Evolutionary conservation across 2,888 invertebrate genomes (phyloP).

Genomic region (Imbricaverruca yamaguchii): DNA sequence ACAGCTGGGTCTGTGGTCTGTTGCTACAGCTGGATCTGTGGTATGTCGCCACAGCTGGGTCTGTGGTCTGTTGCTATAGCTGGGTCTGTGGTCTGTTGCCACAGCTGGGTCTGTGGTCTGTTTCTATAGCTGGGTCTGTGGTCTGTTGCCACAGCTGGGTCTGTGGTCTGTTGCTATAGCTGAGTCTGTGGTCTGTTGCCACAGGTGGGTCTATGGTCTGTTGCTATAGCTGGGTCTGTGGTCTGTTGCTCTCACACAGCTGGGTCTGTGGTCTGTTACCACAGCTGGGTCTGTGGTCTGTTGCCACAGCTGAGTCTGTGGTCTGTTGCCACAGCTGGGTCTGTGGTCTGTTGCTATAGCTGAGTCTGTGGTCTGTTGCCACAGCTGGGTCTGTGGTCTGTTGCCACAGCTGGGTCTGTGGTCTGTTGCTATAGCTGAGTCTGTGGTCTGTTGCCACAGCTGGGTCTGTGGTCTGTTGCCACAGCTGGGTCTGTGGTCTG

Average conservation of each 20-base stretch:
- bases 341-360: neutral
- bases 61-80: neutral
- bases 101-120: neutral
- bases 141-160: neutral
- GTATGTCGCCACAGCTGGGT: neutral
- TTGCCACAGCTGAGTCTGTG: neutral
- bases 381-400: neutral
- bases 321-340: neutral
- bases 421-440: neutral
- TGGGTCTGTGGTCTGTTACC: neutral
- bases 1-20: neutral
- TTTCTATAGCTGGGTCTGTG: neutral
- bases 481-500: neutral
- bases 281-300: neutral
- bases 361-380: neutral
- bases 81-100: neutral
- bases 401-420: neutral
- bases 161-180: neutral
- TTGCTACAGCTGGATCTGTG: neutral
- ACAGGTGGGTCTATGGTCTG: neutral
- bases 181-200: neutral
- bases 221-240: neutral
- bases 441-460: neutral
- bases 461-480: neutral
- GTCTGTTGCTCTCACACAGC: neutral